These are phyloP conservation scores for Encarsia formosa DNA, from an alignment of 2,888 invertebrate genomes.

Conservation along the genomic window DNA sequence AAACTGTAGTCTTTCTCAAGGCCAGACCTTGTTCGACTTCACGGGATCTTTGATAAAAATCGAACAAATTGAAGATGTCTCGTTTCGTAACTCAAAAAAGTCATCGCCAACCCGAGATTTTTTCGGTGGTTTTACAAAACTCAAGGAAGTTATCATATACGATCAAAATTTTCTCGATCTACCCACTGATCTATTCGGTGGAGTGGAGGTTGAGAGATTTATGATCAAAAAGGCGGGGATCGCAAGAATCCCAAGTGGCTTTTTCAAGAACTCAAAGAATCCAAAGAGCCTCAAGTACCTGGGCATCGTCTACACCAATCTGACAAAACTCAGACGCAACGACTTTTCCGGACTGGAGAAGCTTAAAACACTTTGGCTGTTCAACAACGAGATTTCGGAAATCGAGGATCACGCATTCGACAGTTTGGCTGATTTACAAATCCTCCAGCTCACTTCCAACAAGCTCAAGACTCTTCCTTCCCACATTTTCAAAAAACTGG, in stretches of 20 bases:
- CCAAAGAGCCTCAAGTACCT: conserved; percentile 60
- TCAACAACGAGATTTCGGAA: conserved; percentile 62
- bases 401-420: conserved; percentile 59
- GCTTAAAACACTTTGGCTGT: conserved; percentile 63
- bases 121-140: no score
- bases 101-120: no score
- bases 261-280: conserved; percentile 63
- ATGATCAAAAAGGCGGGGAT: background rate
- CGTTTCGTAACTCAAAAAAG: no score
- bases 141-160: no score
- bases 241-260: conserved; percentile 54
- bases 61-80: no score
- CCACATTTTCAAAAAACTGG: conserved; percentile 41
- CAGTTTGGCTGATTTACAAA: conserved; percentile 57
- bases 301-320: conserved; percentile 63
- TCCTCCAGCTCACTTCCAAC: conserved; percentile 68
- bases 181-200: conserved; percentile 4
- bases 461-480: conserved; percentile 60
- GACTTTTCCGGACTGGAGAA: conserved; percentile 34
- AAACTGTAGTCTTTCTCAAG: no score
- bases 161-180: background rate
- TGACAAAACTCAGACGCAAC: conserved; percentile 53
- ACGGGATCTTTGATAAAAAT: no score
- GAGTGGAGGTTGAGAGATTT: background rate
- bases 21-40: no score